Conservation (phyloP, 92 coral and sea anemone species). For the Phenganax stokvisi region DNA sequence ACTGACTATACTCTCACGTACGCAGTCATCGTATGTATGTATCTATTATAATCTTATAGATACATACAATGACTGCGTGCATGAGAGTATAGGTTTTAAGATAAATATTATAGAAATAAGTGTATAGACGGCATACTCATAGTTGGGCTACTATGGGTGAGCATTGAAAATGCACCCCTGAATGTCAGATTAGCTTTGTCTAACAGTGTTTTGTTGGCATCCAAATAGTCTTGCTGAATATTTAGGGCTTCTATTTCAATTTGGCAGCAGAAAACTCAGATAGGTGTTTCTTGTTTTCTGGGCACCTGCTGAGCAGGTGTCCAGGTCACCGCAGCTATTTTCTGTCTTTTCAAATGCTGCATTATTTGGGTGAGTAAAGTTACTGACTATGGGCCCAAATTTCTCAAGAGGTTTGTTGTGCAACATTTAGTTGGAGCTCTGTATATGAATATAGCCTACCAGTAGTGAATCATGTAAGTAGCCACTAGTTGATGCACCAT, state of each 20-base stretch:
- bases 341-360: slow-evolving; percentile 25
- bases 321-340: not conserved
- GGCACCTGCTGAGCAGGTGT: not conserved
- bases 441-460: slow-evolving; percentile 18
- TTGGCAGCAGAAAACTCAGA: slow-evolving; percentile 31
- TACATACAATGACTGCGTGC: no score
- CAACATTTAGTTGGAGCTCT: slow-evolving; percentile 12
- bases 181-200: slow-evolving; percentile 17
- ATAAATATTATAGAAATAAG: no score
- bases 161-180: slow-evolving; percentile 43
- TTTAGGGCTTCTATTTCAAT: slow-evolving; percentile 36
- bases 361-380: slow-evolving; percentile 32
- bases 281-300: not conserved
- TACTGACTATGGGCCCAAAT: slow-evolving; percentile 44
- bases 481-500: slow-evolving; percentile 15
- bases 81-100: no score
- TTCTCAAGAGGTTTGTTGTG: not conserved
- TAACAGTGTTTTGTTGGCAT: slow-evolving; percentile 32
- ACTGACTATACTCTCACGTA: no score
- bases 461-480: slow-evolving; percentile 39
- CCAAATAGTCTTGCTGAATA: slow-evolving; percentile 37
- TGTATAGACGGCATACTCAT: no score
- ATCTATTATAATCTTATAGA: no score
- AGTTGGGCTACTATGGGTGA: not conserved
- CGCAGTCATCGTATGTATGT: no score